Conservation (phyloP, 2,797 vertebrate species). For the Heterohyrax brucei region DNA sequence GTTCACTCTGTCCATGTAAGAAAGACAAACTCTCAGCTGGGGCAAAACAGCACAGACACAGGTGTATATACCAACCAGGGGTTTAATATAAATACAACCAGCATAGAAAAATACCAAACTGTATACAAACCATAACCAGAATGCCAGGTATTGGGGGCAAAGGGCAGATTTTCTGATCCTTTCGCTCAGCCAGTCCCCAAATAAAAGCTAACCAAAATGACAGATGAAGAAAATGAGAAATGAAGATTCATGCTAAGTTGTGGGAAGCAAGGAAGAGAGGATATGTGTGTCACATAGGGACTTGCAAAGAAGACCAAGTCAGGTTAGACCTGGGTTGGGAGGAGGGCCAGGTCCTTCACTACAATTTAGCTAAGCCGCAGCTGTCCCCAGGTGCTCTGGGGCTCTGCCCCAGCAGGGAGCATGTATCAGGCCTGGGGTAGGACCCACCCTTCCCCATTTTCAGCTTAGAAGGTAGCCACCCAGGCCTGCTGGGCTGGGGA, state of each 20-base stretch:
- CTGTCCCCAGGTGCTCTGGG: background rate
- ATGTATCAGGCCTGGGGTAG: background rate
- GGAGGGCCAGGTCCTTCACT: background rate
- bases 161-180: slow-evolving; percentile 61
- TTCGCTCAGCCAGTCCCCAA: slow-evolving; percentile 63
- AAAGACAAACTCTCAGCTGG: background rate
- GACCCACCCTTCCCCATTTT: background rate
- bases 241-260: slow-evolving; percentile 69
- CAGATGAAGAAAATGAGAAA: slow-evolving; percentile 29
- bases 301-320: background rate
- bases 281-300: background rate
- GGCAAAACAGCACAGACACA: slow-evolving; percentile 77
- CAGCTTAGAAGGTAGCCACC: slow-evolving; percentile 58
- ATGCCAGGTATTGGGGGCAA: slow-evolving; percentile 13
- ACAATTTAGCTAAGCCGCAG: slow-evolving; percentile 54
- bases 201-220: slow-evolving; percentile 76
- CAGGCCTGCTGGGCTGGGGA: slow-evolving; percentile 82
- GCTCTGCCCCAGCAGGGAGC: slow-evolving; percentile 11
- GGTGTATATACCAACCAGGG: slow-evolving; percentile 66
- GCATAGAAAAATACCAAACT: slow-evolving; percentile 73
- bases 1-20: background rate
- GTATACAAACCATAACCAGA: slow-evolving; percentile 61
- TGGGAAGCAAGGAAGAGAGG: background rate
- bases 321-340: background rate
- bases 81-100: slow-evolving; percentile 87